A percentile compares a stretch with the other conserved stretches of the same genome.
These are phyloP conservation scores for Tinea semifulvella DNA, from an alignment of 2,888 invertebrate species.

Conservation along the genomic window DNA sequence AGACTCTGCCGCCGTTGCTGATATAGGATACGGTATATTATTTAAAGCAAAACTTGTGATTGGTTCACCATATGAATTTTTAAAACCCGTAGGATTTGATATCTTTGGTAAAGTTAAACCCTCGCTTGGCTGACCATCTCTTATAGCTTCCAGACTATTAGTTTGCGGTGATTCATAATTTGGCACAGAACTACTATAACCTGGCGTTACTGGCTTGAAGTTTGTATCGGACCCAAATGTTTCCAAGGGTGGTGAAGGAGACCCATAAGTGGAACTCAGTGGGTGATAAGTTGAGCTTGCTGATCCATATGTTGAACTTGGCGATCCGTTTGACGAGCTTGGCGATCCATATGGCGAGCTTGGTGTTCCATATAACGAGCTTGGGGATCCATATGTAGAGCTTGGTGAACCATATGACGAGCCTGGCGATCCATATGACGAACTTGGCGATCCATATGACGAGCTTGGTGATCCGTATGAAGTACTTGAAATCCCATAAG, in stretches of 20 bases:
- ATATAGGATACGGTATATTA: constrained; percentile 42
- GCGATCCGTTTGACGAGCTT: constrained; percentile 10
- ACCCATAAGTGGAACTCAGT: constrained; percentile 15
- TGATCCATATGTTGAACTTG: constrained; percentile 6
- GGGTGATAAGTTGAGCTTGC: constrained; percentile 11
- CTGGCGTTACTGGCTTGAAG: constrained; percentile 28
- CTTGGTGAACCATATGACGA: constrained; percentile 20
- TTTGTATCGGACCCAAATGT: constrained; percentile 20
- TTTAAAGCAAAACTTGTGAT: constrained; percentile 39
- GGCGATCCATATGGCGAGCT: constrained; percentile 22
- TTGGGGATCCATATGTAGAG: constrained; percentile 18
- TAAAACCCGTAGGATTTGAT: constrained; percentile 41
- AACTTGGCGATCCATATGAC: constrained; percentile 7
- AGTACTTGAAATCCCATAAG: constrained; percentile 4
- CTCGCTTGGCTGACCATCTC: constrained; percentile 28
- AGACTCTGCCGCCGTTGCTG: constrained; percentile 52
- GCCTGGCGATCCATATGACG: constrained; percentile 12
- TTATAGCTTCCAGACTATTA: constrained; percentile 33
- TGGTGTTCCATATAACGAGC: constrained; percentile 18
- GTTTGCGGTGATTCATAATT: constrained; percentile 36
- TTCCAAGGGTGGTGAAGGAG: constrained; percentile 17
- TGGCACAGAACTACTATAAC: constrained; percentile 24
- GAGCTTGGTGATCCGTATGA: constrained; percentile 12
- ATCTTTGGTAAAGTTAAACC: constrained; percentile 47
- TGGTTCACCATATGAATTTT: constrained; percentile 55